Evolutionary conservation across 2,888 invertebrate genomes (phyloP), one percentile per base, ranked within the genome.

Genomic region (Eubasilissa splendida): DNA sequence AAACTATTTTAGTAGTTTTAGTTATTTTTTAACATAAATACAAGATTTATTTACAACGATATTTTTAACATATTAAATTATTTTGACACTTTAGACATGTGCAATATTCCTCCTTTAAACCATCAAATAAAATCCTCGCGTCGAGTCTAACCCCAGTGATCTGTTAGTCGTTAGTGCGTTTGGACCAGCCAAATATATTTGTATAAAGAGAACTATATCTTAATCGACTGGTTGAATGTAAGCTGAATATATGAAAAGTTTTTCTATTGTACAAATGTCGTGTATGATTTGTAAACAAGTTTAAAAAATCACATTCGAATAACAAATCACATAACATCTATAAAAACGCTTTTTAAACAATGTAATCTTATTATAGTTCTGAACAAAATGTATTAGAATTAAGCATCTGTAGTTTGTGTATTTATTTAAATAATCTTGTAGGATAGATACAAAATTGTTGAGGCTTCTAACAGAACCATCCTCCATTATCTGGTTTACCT

Each of bases 121-220:
- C 80, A 1, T n/a, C 52, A 10, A 53, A 66, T 68, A 75, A 63
- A 11, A 77, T 71, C 63, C 65, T 56, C 76, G 71, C 76, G 56
- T 58, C 70, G 71, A 80, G 71, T 71, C 54, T 76, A 70, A 80
- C 71, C 70, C 70, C 66, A 56, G 70, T 76, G 76, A 80, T 80
- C 80, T 76, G 54, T 31, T 33, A 54, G 70, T 60, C 76, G 54
- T 31, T 33, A 54, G 70, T 60, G 60, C 11, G 68, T 76, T 60
- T 76, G 70, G 58, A 80, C 76, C 68, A 53, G 80, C 56, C 10
- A 71, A 76, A 70, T 14, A 50, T 68, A 68, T n/a, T 52, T 71
- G 56, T 50, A 52, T 52, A 68, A 68, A 68, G 50, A 68, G 14
- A 22, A 3, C 14, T 71, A 10, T 22, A 14, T 12, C 8, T 10